Base-by-base conservation (phyloP, 2,888 invertebrate genomes). In the Mimas tiliae region DNA sequence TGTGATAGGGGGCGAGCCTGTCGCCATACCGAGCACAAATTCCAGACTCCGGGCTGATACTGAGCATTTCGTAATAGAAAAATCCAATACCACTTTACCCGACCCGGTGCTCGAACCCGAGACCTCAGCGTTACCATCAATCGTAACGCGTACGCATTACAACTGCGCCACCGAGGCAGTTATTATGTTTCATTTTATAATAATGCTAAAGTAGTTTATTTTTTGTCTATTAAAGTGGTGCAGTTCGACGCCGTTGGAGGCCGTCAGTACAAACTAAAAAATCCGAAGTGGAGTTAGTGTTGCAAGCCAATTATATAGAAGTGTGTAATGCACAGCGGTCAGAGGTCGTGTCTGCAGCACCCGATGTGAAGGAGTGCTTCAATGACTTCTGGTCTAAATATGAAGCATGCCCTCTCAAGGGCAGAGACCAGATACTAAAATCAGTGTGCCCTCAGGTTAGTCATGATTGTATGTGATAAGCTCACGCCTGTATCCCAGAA, bases 371-470 rank as follows among this genome's bases (percentile, higher is more conserved):
- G 77, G 94, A 95, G 55, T 95, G 96, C 74, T 97, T 97, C 80
- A 86, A 91, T 38, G 92, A 94, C 55, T 98, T 96, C 88, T 98
- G 97, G 98, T 79, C 91, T 0, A 94, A 94, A 64, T 94, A 96
- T 85, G 83, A 90, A 68, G 83, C 93, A 33, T 91, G 95, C 69
- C 96, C 96, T 0, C 87, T 98, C 70, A 93, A 94, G 68, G 98
- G 96, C 0, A 94, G 98, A 70, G 96, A 98, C 86, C 93, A 95
- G 70, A 97, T 98, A 74, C 83, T 98, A 51, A 94, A 95, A 67
- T 96, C 97, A 64, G 95, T 98, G 70, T 97, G 97, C 87, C 97
- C 98, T n/a, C 96, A 97, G 93, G 96, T 97, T 85, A 55, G 50
- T 42, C 42, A 8, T 42, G 21, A 42, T 67, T 62, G 33, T 21